These are phyloP conservation scores for Megalops cyprinoides DNA, from an alignment of 2,797 vertebrate species.

Conservation along the genomic window DNA sequence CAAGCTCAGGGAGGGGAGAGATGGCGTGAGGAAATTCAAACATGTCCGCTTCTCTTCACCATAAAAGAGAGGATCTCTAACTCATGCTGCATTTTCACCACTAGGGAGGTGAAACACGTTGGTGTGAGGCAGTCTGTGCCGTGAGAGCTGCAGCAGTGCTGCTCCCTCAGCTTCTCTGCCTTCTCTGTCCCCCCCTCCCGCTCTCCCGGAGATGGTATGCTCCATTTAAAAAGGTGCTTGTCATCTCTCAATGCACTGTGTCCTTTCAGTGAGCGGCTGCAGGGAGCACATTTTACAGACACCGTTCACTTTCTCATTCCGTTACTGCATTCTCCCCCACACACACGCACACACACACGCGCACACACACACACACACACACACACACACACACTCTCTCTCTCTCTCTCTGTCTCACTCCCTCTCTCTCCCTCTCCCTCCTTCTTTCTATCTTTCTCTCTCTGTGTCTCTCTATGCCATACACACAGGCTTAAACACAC, in stretches of 20 bases:
- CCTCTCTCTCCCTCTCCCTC: neutral
- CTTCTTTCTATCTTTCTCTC: neutral
- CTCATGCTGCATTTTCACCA: neutral
- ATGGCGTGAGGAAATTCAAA: neutral
- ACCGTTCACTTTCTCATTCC: constrained; percentile 47
- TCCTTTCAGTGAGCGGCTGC: constrained; percentile 75
- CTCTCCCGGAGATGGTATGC: constrained; percentile 63
- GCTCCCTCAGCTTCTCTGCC: neutral
- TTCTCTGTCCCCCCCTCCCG: constrained; percentile 1
- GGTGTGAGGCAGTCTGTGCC: neutral
- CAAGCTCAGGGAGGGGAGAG: neutral
- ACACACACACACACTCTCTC: constrained; percentile 45
- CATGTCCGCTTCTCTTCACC: constrained; percentile 10
- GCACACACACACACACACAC: constrained; percentile 51
- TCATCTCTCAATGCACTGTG: constrained; percentile 75
- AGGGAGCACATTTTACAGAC: constrained; percentile 68
- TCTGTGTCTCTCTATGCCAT: constrained; percentile 26
- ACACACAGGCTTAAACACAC: constrained; percentile 10
- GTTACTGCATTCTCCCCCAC: constrained; percentile 39
- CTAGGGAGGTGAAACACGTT: neutral
- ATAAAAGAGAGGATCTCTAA: neutral
- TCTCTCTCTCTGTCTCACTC: neutral
- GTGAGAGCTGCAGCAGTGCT: neutral
- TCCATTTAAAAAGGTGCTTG: constrained; percentile 78
- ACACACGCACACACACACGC: constrained; percentile 48